phyloP scores from a whole-genome alignment of 64 coral and sea anemone species.

The Dendronephthya gigantea region DNA sequence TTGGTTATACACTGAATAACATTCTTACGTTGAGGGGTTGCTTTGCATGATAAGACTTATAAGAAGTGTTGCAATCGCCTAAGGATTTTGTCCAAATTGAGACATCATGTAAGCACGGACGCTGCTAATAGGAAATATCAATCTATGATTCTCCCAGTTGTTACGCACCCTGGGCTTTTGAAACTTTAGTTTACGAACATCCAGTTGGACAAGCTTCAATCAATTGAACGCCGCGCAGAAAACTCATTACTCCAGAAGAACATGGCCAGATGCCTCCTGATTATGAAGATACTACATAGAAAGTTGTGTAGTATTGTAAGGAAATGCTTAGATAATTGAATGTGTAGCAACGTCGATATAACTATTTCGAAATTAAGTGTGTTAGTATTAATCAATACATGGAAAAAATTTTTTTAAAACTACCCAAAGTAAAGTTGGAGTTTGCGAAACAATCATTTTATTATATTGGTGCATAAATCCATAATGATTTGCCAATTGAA shows the following conservation, averaged over 20 bases:
- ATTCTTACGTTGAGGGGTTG: background rate
- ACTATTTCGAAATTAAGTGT: background rate
- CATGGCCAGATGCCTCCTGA: background rate
- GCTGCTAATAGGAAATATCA: background rate
- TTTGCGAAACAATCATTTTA: no score
- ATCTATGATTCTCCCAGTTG: background rate
- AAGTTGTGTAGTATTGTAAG: background rate
- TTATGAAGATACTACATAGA: background rate
- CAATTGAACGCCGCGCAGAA: background rate
- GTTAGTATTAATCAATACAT: background rate
- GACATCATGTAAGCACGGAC: background rate
- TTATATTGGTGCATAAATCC: no score
- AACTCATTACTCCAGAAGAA: background rate
- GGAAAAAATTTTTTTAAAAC: background rate
- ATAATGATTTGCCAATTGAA: no score
- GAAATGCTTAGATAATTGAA: background rate
- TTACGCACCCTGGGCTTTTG: background rate
- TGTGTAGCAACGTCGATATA: background rate
- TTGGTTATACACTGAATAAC: background rate
- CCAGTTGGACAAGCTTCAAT: background rate
- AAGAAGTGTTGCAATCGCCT: background rate
- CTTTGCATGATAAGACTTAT: background rate
- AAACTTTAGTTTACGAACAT: background rate
- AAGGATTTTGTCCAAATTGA: background rate
- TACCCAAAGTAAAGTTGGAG: no score